Evolutionary conservation across 2,797 vertebrate genomes (phyloP), one percentile per base, ranked within the genome.

Genomic region (Eospalax fontanierii): DNA sequence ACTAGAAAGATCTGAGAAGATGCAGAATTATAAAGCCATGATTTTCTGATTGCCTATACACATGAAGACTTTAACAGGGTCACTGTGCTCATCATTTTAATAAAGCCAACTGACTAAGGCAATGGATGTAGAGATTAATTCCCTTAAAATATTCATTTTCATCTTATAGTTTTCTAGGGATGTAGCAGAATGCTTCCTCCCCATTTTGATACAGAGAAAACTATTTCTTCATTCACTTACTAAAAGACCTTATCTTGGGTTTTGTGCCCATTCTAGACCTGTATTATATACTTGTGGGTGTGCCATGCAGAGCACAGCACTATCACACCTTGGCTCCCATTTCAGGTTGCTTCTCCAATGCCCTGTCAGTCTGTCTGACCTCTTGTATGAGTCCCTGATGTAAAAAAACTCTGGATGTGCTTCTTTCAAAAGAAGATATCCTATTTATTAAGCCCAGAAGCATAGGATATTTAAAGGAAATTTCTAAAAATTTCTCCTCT

Each of bases 351-450:
- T 90, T 95, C 35, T 61, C 21, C 54, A 61, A 59, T 68, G 50
- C 50, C 35, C 79, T 95, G 75, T 91, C 65, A 12, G 38, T 24
- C 84, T 91, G 71, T 71, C 59, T 95, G 40, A 89, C 61, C 50
- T 35, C 63, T 87, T 97, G 96, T 92, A 96, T 93, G 92, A 78
- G 82, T 21, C 85, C 61, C 2, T 96, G 93, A 87, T 71, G 87
- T n/a, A 96, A 63, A 95, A 87, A 96, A 87, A 35, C 1, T 95
- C 91, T 80, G 81, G 86, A 95, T 59, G 78, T 73, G 88, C 33
- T 84, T 73, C 26, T 91, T 61, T 88, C 83, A 61, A 33, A 96
- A 89, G 43, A 82, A 63, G 94, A 61, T 66, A 43, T 71, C 12
- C 68, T 57, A 63, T 43, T 95, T 85, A 88, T 50, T 59, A 84